phyloP scores from a whole-genome alignment of 2,797 vertebrate genomes.

The Melanotaenia pygmaea region DNA sequence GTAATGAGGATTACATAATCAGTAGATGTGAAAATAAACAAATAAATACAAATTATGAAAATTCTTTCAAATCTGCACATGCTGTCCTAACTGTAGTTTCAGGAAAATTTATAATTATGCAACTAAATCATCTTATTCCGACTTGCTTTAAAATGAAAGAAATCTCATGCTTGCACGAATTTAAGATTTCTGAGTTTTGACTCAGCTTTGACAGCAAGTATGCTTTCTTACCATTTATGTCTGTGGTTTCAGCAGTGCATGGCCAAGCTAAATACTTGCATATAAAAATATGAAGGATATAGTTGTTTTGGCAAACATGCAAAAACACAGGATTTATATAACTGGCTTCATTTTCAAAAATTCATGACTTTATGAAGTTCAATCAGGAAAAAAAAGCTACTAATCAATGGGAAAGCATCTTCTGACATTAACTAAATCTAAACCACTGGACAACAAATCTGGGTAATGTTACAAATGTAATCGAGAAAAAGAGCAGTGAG shows the following conservation, averaged over 20 bases:
- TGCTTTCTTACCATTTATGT: neutral
- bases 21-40: neutral
- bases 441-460: conserved; percentile 18
- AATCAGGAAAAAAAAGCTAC: conserved; percentile 15
- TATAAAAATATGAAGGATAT: conserved; percentile 5
- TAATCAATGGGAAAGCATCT: conserved; percentile 36
- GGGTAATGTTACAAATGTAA: conserved; percentile 6
- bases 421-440: conserved; percentile 22
- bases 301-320: conserved; percentile 10
- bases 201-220: neutral
- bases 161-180: neutral
- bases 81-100: neutral
- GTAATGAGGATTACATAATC: neutral
- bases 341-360: neutral
- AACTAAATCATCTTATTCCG: neutral
- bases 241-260: neutral
- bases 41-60: neutral
- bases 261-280: conserved; percentile 11
- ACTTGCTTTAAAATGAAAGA: neutral
- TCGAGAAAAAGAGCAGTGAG: neutral
- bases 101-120: neutral
- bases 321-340: conserved; percentile 9
- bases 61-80: neutral
- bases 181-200: neutral
- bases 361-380: neutral